phyloP scores from a whole-genome alignment of 1,140 invertebrate genomes.

The Drosophila sp. region DNA sequence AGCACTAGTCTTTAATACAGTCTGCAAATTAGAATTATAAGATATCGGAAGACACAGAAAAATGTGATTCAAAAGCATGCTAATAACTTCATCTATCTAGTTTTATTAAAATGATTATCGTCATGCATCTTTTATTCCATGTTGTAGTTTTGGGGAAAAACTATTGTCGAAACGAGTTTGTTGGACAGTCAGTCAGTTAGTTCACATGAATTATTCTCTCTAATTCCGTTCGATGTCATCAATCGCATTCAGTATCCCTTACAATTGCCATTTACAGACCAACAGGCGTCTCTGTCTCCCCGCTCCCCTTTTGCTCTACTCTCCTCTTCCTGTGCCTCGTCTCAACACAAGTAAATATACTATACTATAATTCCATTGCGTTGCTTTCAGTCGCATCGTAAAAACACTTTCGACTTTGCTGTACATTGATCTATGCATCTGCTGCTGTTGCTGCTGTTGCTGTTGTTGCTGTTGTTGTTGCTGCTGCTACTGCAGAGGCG shows the following conservation, averaged over 20 bases:
- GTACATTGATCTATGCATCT: constrained; percentile 56
- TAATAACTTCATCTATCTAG: not conserved
- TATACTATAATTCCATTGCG: constrained; percentile 60
- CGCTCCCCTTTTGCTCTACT: not conserved
- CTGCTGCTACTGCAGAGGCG: constrained; percentile 13
- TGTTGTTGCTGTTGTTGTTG: constrained; percentile 18
- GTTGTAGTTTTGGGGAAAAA: not conserved
- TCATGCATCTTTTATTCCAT: not conserved
- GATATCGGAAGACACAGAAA: too few relatives aligned
- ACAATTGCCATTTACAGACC: constrained; percentile 24
- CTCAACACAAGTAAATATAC: constrained; percentile 56
- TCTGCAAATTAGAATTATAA: too few relatives aligned
- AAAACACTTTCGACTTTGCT: constrained; percentile 65
- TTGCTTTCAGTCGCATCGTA: constrained; percentile 27
- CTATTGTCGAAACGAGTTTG: not conserved
- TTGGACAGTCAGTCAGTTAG: constrained; percentile 1
- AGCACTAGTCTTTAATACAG: too few relatives aligned
- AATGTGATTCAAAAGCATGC: not conserved
- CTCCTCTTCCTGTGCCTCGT: not conserved
- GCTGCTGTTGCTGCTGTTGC: not conserved
- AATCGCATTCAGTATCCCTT: constrained; percentile 31
- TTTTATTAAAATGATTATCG: not conserved
- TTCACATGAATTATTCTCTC: constrained; percentile 9
- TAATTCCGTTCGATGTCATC: constrained; percentile 11
- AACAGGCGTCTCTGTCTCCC: not conserved